These are phyloP conservation scores for Emydocephalus ijimae DNA, from an alignment of 2,113 vertebrate genomes.

Conservation along the genomic window DNA sequence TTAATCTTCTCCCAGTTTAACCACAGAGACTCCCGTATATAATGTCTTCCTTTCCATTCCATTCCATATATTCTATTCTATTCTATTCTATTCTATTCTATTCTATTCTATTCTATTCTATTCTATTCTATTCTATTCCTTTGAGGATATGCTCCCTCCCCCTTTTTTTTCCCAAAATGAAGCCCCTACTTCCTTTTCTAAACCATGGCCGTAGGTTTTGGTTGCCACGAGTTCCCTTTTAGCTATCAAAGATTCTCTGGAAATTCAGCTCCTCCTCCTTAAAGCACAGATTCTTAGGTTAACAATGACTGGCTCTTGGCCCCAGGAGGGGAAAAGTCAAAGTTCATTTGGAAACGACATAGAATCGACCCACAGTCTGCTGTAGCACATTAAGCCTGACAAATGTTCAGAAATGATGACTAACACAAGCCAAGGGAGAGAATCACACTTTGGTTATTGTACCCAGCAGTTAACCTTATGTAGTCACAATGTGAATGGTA, in stretches of 20 bases:
- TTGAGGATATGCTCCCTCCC: not conserved
- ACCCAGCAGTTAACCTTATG: constrained; percentile 64
- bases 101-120: too few species aligned
- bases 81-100: too few species aligned
- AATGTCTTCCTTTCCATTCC: too few species aligned
- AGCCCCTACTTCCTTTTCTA: not conserved
- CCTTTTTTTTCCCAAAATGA: not conserved
- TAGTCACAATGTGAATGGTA: constrained; percentile 55
- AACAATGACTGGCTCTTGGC: constrained; percentile 58
- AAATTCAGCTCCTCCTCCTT: constrained; percentile 30
- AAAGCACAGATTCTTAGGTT: constrained; percentile 39
- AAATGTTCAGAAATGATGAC: constrained; percentile 68
- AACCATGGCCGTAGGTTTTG: constrained; percentile 23
- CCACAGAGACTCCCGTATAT: too few species aligned
- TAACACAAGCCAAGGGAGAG: constrained; percentile 66
- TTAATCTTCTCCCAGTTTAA: too few species aligned
- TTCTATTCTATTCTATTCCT: not conserved
- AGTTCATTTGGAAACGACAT: constrained; percentile 63
- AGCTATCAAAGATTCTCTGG: constrained; percentile 18
- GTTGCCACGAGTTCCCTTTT: not conserved
- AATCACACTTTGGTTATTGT: constrained; percentile 59
- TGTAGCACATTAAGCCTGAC: constrained; percentile 69
- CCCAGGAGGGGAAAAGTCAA: constrained; percentile 57
- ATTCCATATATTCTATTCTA: too few species aligned
- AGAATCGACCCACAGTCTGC: constrained; percentile 54